phyloP scores from a whole-genome alignment of 2,888 invertebrate species.

The Elmis aenea region DNA sequence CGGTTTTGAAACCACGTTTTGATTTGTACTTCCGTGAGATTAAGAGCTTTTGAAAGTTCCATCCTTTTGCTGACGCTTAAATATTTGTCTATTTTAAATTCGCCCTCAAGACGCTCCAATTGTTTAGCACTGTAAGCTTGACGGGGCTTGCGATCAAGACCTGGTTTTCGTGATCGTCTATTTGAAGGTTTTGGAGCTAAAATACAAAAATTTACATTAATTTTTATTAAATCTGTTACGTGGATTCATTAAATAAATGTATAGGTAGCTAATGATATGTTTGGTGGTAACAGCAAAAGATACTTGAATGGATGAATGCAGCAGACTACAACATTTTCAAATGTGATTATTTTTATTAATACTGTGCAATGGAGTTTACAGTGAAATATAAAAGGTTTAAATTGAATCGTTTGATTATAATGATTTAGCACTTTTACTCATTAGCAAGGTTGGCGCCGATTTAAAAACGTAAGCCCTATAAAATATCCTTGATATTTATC shows the following conservation, averaged over 20 bases:
- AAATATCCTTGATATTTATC: too few relatives aligned
- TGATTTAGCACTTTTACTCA: too few relatives aligned
- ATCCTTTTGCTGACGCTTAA: constrained; percentile 92
- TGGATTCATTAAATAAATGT: neutral
- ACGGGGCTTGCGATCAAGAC: constrained; percentile 88
- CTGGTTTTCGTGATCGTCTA: constrained; percentile 78
- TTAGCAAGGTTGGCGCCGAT: too few relatives aligned
- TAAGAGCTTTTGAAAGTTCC: constrained; percentile 85
- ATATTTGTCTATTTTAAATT: constrained; percentile 95
- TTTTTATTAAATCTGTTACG: neutral
- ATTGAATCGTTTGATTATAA: too few relatives aligned
- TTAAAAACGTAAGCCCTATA: too few relatives aligned
- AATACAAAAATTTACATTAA: too few relatives aligned
- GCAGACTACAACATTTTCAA: too few relatives aligned
- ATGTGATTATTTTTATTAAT: too few relatives aligned
- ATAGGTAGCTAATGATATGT: constrained; percentile 1
- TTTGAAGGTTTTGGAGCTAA: constrained; percentile 75
- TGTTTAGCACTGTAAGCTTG: constrained; percentile 96
- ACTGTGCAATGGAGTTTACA: too few relatives aligned
- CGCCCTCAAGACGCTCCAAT: constrained; percentile 82
- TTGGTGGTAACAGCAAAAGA: too few relatives aligned
- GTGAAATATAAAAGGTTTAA: too few relatives aligned
- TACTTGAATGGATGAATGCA: too few relatives aligned
- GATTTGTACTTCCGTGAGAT: constrained; percentile 90
- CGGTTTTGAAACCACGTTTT: constrained; percentile 97